Evolutionary conservation across 2,888 invertebrate species (phyloP).

Genomic region (Thecophora atra): DNA sequence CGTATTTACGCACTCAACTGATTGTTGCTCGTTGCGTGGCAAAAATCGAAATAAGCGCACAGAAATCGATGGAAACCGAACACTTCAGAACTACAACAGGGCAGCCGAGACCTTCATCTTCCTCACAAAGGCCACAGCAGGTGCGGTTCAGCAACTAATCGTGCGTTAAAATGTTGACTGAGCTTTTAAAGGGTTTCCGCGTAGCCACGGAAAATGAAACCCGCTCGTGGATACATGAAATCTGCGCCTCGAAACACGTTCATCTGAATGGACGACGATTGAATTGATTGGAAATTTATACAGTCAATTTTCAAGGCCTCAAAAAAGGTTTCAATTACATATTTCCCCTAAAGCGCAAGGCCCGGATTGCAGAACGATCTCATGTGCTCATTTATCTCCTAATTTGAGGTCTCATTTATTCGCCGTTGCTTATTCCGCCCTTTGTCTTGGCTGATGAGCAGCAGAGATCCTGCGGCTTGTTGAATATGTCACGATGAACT

Average conservation of each 20-base stretch:
- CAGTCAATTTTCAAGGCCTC: no score
- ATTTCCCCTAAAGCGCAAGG: no score
- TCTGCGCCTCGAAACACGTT: not conserved
- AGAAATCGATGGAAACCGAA: slow-evolving; percentile 19
- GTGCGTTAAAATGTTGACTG: slow-evolving; percentile 32
- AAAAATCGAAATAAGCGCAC: slow-evolving; percentile 14
- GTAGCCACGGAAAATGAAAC: not conserved
- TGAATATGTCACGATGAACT: slow-evolving; percentile 23
- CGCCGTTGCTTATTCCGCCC: no score
- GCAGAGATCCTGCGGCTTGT: slow-evolving; percentile 7
- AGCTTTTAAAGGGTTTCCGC: slow-evolving; percentile 17
- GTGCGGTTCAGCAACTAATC: slow-evolving; percentile 12
- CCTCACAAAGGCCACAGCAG: not conserved
- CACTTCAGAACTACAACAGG: not conserved
- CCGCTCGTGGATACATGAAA: not conserved
- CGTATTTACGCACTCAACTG: slow-evolving; percentile 21
- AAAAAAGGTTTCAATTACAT: no score
- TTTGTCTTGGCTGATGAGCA: not conserved
- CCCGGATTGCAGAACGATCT: no score
- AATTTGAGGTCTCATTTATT: no score
- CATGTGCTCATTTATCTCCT: no score
- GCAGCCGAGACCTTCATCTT: not conserved
- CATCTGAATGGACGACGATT: not conserved
- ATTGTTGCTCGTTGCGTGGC: not conserved
- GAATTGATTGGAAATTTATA: not conserved